Evolutionary conservation across 2,797 vertebrate genomes (phyloP).

Genomic region (Taenioides sp.): DNA sequence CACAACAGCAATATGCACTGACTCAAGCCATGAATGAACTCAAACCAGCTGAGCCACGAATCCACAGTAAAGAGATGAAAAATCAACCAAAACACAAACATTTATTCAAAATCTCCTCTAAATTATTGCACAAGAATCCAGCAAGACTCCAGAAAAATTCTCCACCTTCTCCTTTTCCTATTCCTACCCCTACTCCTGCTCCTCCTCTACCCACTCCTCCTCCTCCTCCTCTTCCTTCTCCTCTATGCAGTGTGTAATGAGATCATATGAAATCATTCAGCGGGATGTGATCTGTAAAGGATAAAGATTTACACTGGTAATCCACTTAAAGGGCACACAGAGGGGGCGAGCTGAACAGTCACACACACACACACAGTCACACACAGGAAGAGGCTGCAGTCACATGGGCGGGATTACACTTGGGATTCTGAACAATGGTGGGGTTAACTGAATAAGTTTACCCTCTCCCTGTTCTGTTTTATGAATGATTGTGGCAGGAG

Average conservation of each 20-base stretch:
- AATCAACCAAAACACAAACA: too few relatives aligned
- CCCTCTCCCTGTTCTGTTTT: background rate
- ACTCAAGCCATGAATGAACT: too few relatives aligned
- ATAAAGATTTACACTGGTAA: conserved; percentile 31
- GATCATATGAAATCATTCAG: conserved; percentile 21
- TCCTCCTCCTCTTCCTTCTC: background rate
- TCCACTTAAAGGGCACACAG: conserved; percentile 24
- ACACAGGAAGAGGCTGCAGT: conserved; percentile 1
- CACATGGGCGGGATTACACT: conserved; percentile 12
- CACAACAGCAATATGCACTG: too few relatives aligned
- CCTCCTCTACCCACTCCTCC: background rate
- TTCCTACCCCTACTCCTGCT: background rate
- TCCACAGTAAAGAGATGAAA: too few relatives aligned
- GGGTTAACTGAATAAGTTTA: background rate
- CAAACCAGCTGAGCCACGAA: too few relatives aligned
- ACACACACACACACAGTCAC: conserved; percentile 18
- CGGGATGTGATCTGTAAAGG: conserved; percentile 31
- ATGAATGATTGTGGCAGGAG: conserved; percentile 17
- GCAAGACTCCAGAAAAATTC: too few relatives aligned
- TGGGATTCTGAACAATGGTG: conserved; percentile 9
- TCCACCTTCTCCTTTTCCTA: background rate
- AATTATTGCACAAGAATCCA: too few relatives aligned
- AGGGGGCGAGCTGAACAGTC: conserved; percentile 2
- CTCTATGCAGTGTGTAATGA: conserved; percentile 14
- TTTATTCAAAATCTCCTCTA: too few relatives aligned